These are phyloP conservation scores for Chitala chitala DNA, from an alignment of 2,113 vertebrate genomes.

Conservation along the genomic window DNA sequence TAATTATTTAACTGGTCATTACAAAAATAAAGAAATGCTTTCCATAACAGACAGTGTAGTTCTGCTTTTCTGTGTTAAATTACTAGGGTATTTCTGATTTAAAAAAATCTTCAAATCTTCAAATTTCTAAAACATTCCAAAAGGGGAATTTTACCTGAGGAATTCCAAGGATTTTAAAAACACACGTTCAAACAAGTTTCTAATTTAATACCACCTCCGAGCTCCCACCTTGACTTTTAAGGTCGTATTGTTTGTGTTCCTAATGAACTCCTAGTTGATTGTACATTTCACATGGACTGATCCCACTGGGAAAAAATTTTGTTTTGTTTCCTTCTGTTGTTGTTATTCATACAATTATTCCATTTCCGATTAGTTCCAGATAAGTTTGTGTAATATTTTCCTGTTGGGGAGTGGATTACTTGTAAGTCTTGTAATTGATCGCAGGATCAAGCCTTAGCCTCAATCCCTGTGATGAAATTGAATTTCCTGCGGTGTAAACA, in stretches of 20 bases:
- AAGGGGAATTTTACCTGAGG: conserved; percentile 32
- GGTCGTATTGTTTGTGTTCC: background rate
- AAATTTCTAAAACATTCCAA: conserved; percentile 35
- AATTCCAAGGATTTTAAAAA: conserved; percentile 8
- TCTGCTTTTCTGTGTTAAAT: background rate
- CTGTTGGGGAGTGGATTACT: conserved; percentile 68
- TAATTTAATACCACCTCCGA: background rate
- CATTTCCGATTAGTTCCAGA: conserved; percentile 19
- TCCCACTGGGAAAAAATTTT: background rate
- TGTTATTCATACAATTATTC: conserved; percentile 27
- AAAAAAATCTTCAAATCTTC: background rate
- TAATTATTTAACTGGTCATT: background rate
- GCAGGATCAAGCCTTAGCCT: conserved; percentile 60
- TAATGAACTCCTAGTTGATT: background rate
- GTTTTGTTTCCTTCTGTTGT: conserved; percentile 33
- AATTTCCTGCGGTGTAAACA: conserved; percentile 71
- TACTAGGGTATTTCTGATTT: conserved; percentile 14
- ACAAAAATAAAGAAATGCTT: background rate
- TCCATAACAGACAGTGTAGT: conserved; percentile 13
- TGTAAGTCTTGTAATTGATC: conserved; percentile 64
- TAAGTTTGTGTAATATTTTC: conserved; percentile 53
- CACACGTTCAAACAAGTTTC: background rate
- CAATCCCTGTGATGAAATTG: conserved; percentile 68
- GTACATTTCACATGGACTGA: background rate
- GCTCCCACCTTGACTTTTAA: background rate